Evolutionary conservation across 2,888 invertebrate species (phyloP).

Genomic region (Megaustenia siamemsis): DNA sequence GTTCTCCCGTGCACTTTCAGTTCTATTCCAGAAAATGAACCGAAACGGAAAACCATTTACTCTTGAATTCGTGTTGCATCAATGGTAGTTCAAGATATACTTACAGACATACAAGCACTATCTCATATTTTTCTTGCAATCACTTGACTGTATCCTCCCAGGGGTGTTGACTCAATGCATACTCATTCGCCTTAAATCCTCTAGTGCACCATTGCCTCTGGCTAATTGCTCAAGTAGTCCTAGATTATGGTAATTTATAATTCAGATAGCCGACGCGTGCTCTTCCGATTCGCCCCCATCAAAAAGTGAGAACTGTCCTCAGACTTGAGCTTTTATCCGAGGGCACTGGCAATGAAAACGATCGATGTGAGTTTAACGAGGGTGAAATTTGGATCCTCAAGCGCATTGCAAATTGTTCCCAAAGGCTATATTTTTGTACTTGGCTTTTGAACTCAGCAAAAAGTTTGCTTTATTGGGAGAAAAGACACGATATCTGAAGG

Average conservation of each 20-base stretch:
- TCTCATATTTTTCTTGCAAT: not conserved
- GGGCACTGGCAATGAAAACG: slow-evolving; percentile 16
- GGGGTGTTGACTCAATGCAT: not conserved
- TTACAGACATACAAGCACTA: not conserved
- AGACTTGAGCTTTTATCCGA: slow-evolving; percentile 11
- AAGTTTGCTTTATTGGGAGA: not conserved
- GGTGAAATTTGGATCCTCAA: slow-evolving; percentile 37
- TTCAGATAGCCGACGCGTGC: slow-evolving; percentile 30
- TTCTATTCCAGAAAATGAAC: no score
- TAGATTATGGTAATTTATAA: slow-evolving; percentile 42
- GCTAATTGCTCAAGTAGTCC: slow-evolving; percentile 19
- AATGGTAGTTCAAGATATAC: not conserved
- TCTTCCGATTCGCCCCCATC: slow-evolving; percentile 19
- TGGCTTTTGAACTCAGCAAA: not conserved
- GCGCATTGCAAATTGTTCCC: slow-evolving; percentile 33
- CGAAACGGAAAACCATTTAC: no score
- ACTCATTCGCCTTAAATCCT: not conserved
- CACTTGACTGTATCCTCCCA: not conserved
- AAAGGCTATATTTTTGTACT: slow-evolving; percentile 9
- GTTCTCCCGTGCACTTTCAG: no score
- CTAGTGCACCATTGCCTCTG: not conserved
- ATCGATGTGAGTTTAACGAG: slow-evolving; percentile 41
- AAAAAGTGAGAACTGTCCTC: not conserved
- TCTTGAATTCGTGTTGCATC: no score
- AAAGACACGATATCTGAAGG: not conserved